These are phyloP conservation scores for Simalia tracyae DNA, from an alignment of 2,797 vertebrate species.

Conservation along the genomic window DNA sequence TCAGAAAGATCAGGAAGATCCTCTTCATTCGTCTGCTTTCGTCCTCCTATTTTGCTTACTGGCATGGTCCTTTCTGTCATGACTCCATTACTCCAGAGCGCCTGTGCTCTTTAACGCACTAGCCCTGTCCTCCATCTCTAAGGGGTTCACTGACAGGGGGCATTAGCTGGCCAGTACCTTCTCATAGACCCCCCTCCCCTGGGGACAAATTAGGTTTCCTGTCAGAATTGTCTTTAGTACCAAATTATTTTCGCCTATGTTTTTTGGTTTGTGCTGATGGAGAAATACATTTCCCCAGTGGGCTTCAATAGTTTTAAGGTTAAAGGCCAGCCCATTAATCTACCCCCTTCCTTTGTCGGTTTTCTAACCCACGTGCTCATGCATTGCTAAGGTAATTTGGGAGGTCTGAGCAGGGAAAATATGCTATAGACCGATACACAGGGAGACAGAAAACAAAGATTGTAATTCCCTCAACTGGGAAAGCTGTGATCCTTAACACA, in stretches of 20 bases:
- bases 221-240: slow-evolving; percentile 57
- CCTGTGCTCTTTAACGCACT: neutral
- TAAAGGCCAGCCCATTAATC: slow-evolving; percentile 58
- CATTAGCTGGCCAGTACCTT: slow-evolving; percentile 1
- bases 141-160: neutral
- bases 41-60: neutral
- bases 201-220: slow-evolving; percentile 33
- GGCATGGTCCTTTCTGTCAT: neutral
- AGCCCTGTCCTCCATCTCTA: neutral
- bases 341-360: slow-evolving; percentile 43
- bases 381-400: slow-evolving; percentile 52
- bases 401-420: neutral
- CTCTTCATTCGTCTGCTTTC: neutral
- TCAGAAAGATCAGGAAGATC: neutral
- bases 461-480: neutral
- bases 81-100: neutral
- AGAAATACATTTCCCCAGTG: slow-evolving; percentile 46
- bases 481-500: neutral
- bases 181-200: neutral
- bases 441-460: neutral
- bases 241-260: slow-evolving; percentile 55
- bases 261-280: slow-evolving; percentile 49
- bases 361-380: slow-evolving; percentile 52
- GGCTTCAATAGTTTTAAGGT: slow-evolving; percentile 48
- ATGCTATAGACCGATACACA: neutral